Evolutionary conservation across 23 tunicate genomes (phyloP).

Genomic region (Aplidium turbinatum): DNA sequence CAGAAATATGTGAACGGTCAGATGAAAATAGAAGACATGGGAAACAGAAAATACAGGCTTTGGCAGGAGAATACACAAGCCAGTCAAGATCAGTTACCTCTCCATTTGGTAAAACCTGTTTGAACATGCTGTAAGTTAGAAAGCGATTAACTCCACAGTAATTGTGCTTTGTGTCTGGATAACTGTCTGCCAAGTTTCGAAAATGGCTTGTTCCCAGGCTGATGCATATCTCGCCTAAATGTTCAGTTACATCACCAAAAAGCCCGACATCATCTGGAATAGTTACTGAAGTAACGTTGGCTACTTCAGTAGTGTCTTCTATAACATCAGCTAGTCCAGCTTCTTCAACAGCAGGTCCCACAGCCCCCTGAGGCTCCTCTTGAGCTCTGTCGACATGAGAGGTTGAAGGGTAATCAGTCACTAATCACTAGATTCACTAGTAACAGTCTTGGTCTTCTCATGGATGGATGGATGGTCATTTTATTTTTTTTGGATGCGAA

Average conservation of each 20-base stretch:
- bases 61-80: background rate
- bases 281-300: conserved; percentile 4
- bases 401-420: conserved; percentile 8
- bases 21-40: too few relatives aligned
- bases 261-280: conserved; percentile 3
- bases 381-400: conserved; percentile 8
- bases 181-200: too few relatives aligned
- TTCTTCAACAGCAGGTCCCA: conserved; percentile 5
- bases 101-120: conserved; percentile 16
- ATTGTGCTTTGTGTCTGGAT: conserved; percentile 6
- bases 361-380: conserved; percentile 5
- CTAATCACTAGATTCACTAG: conserved; percentile 7
- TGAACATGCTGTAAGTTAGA: background rate
- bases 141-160: conserved; percentile 13
- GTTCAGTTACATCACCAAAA: conserved; percentile 6
- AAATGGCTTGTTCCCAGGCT: too few relatives aligned
- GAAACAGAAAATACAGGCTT: too few relatives aligned
- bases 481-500: too few relatives aligned
- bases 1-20: too few relatives aligned
- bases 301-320: conserved; percentile 2
- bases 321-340: conserved; percentile 1
- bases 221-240: too few relatives aligned
- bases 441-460: conserved; percentile 7
- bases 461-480: background rate
- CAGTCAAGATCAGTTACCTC: conserved; percentile 6